Base-by-base conservation (phyloP, 2,888 invertebrate genomes). In the Sycophila texana region DNA sequence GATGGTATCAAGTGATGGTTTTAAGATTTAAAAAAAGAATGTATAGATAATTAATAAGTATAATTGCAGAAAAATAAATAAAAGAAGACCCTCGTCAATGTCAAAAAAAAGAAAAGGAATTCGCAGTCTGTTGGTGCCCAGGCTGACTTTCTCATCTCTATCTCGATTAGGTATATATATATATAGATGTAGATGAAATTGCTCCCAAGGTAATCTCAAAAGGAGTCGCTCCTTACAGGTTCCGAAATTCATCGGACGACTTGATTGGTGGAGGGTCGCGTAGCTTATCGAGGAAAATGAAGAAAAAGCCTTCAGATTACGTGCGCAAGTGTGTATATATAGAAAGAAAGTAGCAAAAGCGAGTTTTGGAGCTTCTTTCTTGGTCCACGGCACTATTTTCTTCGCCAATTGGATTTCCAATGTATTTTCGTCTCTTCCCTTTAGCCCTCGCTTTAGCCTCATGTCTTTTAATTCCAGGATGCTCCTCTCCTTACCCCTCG, bases 401-500 rank as follows among this genome's bases (percentile, higher is more conserved):
- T 26, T 57, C 14, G 51, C 73, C 71, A 73, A 77, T 67, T 73
- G 73, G 60, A 73, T 73, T 73, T 18, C 61, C 60, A 10, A 60
- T 73, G 47, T 49, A 67, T 60, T 51, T 39, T 63, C 63, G 18
- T 13, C 22, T 60, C 10, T 10, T 61, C 61, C 30, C 26, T 16
- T 30, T 53, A 14, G 53, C 3, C 10, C 3, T 61, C 61, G 16
- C 26, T 16, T 30, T 53, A 14, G 53, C 3, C 65, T 18, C 22
- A 10, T 51, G 49, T 65, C 71, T 60, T 77, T 58, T 77, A 39
- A 66, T 49, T 66, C n/a, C 26, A 22, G 7, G 47, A 14, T n/a
- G n/a, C n/a, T n/a, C n/a, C n/a, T n/a, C 57, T 18, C 4, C 51
- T 16, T 58, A n/a, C n/a, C 18, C 51, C 20, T 20, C 65, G 39